Evolutionary conservation across 2,888 invertebrate species (phyloP).

Genomic region (Rhaphigaster nebulosa): DNA sequence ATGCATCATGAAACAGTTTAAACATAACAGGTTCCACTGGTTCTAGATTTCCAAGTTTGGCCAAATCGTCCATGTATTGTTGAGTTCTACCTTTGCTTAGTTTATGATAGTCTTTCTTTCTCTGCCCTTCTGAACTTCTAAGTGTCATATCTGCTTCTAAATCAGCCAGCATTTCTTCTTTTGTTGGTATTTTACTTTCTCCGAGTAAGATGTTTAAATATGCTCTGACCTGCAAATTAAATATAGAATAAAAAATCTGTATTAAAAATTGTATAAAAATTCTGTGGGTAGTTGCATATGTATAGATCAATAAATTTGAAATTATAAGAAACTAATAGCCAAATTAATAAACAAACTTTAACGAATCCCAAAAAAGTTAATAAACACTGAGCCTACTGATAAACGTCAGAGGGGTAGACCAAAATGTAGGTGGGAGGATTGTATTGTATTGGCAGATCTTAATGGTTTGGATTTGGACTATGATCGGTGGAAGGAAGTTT

Average conservation of each 20-base stretch:
- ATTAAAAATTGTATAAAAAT: constrained; percentile 50
- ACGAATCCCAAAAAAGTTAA: too few species aligned
- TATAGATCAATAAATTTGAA: not conserved
- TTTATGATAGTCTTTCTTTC: constrained; percentile 83
- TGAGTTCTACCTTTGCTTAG: constrained; percentile 81
- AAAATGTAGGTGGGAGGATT: too few species aligned
- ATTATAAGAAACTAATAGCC: not conserved
- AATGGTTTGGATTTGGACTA: too few species aligned
- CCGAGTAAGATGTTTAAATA: constrained; percentile 77
- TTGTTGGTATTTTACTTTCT: constrained; percentile 75
- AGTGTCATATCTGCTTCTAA: constrained; percentile 74
- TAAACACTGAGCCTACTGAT: too few species aligned
- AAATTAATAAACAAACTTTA: not conserved
- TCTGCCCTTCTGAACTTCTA: constrained; percentile 76
- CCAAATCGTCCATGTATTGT: constrained; percentile 77
- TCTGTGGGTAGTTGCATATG: not conserved
- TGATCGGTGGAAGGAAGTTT: too few species aligned
- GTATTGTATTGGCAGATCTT: too few species aligned
- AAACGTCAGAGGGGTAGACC: too few species aligned
- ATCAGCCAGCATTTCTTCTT: constrained; percentile 76
- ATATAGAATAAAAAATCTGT: not conserved
- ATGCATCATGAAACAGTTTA: constrained; percentile 79
- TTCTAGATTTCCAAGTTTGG: constrained; percentile 71
- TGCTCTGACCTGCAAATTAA: constrained; percentile 74
- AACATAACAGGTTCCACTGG: constrained; percentile 79